Evolutionary conservation across 1,140 invertebrate genomes (phyloP), one percentile per base, ranked within the genome.

Genomic region (Muscidifurax raptorellus): DNA sequence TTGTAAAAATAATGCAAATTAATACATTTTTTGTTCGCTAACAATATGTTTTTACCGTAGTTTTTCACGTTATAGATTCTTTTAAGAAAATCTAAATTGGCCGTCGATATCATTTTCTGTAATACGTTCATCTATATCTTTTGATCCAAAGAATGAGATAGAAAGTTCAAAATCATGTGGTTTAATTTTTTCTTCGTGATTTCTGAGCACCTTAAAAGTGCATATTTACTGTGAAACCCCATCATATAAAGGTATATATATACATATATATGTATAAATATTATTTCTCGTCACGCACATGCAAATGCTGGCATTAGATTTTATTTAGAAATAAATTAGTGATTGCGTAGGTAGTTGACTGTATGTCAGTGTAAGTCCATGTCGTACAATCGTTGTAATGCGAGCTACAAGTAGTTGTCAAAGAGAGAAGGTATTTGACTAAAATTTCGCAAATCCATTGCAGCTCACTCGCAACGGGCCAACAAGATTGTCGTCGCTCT

Each of bases 401-500:
- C 18, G 18, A 59, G 52, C 52, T 59, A 59, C 7, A 52, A 18
- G 18, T 52, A 52, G 47, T 22, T 52, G 10, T 18, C 3, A 59
- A 59, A 59, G 1, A 59, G 18, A 18, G 52, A n/a, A 22, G 6
- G 18, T 6, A 52, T 52, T 18, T 59, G 0, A 59, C 22, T 22
- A 1, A 59, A 59, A 59, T 59, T 59, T n/a, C 2, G 6, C 44
- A 15, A 47, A 59, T 59, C 0, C 6, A n/a, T 59, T 59, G 82
- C 85, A 93, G 92, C 91, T 85, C 92, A 93, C 85, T 92, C 91
- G n/a, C 92, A 92, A 83, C 89, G 92, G 77, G 86, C 91, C 52
- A 93, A 92, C 87, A 93, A 92, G 89, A 96, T 98, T 52, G 97
- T 99, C 44, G 96, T 99, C 80, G 98, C 97, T 82, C 94, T 99